phyloP scores from a whole-genome alignment of 2,797 vertebrate genomes.

The Melanogrammus aeglefinus region DNA sequence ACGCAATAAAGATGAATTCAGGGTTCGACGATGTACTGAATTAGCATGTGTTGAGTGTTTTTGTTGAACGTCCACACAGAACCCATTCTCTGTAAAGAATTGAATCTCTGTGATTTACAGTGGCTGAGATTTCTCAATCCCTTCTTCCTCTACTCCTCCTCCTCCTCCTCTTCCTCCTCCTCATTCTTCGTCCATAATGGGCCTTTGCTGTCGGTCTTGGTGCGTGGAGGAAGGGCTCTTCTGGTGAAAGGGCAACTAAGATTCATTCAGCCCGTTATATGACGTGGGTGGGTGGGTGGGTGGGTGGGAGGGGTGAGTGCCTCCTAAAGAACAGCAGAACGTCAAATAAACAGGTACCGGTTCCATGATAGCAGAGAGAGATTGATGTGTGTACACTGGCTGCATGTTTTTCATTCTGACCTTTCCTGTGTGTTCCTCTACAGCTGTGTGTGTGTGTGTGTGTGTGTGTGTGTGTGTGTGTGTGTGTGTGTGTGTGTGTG shows the following conservation, averaged over 20 bases:
- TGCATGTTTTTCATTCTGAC: not conserved
- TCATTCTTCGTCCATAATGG: slow-evolving; percentile 43
- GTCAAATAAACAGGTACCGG: slow-evolving; percentile 39
- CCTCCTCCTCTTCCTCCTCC: slow-evolving; percentile 4
- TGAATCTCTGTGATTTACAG: not conserved
- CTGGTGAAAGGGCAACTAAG: slow-evolving; percentile 21
- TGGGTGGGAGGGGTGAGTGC: slow-evolving; percentile 41
- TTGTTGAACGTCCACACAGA: not conserved
- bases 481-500: not conserved
- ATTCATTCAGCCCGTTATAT: slow-evolving; percentile 39
- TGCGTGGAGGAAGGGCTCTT: slow-evolving; percentile 32
- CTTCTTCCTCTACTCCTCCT: not conserved
- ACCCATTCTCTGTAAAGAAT: not conserved
- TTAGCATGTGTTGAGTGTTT: slow-evolving; percentile 25
- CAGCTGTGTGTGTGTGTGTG: not conserved
- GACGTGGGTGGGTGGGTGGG: slow-evolving; percentile 52
- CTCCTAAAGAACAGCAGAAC: slow-evolving; percentile 58
- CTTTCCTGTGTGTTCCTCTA: not conserved
- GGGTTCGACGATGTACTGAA: slow-evolving; percentile 32
- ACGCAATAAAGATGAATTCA: slow-evolving; percentile 37
- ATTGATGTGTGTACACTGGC: not conserved
- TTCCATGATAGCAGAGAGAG: not conserved
- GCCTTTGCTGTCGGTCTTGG: slow-evolving; percentile 22
- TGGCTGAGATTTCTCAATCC: not conserved
- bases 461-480: not conserved